Evolutionary conservation across 2,113 vertebrate genomes (phyloP).

Genomic region (Turnix velox): DNA sequence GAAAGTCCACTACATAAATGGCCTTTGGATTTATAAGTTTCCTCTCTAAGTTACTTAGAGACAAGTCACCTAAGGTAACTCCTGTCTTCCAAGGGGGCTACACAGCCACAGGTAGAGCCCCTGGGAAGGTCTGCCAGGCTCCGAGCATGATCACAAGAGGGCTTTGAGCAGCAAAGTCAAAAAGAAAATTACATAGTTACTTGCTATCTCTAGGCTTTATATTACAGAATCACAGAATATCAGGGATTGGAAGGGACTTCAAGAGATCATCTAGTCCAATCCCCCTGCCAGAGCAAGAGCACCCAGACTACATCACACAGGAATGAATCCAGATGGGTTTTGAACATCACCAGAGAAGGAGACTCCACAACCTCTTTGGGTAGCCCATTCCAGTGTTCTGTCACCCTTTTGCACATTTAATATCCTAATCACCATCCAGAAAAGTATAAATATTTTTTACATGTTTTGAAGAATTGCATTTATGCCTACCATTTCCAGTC

Average conservation of each 20-base stretch:
- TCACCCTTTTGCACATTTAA: too few species aligned
- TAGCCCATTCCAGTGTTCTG: too few species aligned
- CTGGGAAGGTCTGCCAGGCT: not conserved
- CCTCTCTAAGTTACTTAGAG: not conserved
- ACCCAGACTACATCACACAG: too few species aligned
- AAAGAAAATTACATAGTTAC: not conserved
- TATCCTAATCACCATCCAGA: not conserved
- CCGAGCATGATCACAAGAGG: not conserved
- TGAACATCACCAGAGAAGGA: too few species aligned
- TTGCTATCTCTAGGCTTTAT: not conserved
- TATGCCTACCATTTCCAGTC: not conserved
- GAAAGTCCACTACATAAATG: not conserved
- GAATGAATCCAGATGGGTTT: too few species aligned
- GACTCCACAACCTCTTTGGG: too few species aligned
- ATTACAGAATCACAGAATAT: too few species aligned
- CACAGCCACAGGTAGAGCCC: not conserved
- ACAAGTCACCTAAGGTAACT: not conserved
- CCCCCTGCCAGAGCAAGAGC: too few species aligned
- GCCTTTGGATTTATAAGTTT: not conserved
- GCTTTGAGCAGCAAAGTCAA: not conserved
- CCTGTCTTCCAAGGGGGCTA: not conserved
- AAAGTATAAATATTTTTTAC: not conserved
- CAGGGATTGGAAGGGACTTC: too few species aligned
- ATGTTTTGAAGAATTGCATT: not conserved
- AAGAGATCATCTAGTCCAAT: too few species aligned